Base-by-base conservation (phyloP, 1,140 invertebrate genomes). In the Eriosoma lanigerum region DNA sequence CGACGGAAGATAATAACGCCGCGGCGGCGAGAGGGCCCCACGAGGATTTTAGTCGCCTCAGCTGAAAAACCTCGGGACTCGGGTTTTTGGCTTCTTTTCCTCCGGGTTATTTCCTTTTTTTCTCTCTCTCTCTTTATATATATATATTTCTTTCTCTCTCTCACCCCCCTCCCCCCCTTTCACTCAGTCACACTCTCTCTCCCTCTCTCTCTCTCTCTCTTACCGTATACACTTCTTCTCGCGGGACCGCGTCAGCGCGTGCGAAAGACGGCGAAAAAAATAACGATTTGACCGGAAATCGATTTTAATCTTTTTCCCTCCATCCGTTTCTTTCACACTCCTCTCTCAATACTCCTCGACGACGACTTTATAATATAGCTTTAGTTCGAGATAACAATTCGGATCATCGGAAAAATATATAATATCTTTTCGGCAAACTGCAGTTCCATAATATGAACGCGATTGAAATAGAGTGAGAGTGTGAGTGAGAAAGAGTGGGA, bases 11-110 rank as follows among this genome's bases (percentile, higher is more conserved):
- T 68, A 68, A 68, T 68, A 72, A 72, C 68, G 68, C 46, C 15
- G 24, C 46, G 17, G 32, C 62, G 62, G 32, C 19, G 32, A 38
- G 32, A 12, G 50, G 50, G 72, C 50, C 72, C 52, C 72, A 38
- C 29, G 52, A 58, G 72, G 50, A 58, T 75, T 75, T 56, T 75
- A 56, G 72, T 58, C 72, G 72, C 26, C 50, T 54, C 50, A 56
- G 72, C 50, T 54, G 29, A 58, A 58, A 75, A 56, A 44, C 32
- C 72, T 75, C 72, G 48, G 19, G 17, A 24, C 15, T 68, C 24
- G 66, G 70, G 70, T 52, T 73, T 73, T 58, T 58, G 72, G 72
- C 52, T 75, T 56, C 72, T 72, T 72, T 72, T 72, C 68, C 48
- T 52, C 26, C 15, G 68, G 68, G 66, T 24, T 72, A 50, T 29